phyloP scores from a whole-genome alignment of 2,888 invertebrate species.

The Gerosis bhagava region DNA sequence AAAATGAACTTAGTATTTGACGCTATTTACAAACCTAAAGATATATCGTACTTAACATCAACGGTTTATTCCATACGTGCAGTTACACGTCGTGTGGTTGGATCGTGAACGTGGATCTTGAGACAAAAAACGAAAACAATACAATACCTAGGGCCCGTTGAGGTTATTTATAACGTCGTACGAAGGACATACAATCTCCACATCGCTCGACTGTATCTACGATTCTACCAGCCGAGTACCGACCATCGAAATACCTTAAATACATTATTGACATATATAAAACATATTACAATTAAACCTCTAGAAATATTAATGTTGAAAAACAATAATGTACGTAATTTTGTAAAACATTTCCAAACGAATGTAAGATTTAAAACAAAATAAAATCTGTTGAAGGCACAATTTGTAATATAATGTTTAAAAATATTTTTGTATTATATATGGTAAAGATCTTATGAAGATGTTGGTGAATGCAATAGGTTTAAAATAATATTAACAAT shows the following conservation, averaged over 20 bases:
- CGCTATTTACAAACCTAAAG: too few species aligned
- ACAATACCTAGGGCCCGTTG: constrained; percentile 51
- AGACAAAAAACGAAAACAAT: constrained; percentile 49
- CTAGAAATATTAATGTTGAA: too few species aligned
- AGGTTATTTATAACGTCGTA: constrained; percentile 60
- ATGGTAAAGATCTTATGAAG: too few species aligned
- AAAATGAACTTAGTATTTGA: neutral
- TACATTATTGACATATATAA: neutral
- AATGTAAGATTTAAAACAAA: too few species aligned
- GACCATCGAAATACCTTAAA: constrained; percentile 2
- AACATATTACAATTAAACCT: too few species aligned
- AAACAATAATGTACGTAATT: too few species aligned
- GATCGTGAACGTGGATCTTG: constrained; percentile 43
- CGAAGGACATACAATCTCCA: constrained; percentile 77
- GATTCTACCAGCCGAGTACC: constrained; percentile 22
- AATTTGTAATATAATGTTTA: too few species aligned
- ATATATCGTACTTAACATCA: neutral
- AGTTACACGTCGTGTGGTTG: constrained; percentile 33
- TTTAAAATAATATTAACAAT: too few species aligned
- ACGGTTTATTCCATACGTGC: constrained; percentile 10
- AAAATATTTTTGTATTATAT: too few species aligned
- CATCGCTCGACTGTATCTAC: constrained; percentile 30
- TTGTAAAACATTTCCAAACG: too few species aligned
- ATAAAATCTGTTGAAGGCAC: too few species aligned
- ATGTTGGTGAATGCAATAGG: too few species aligned